phyloP scores from a whole-genome alignment of 2,888 invertebrate species.

The Thalpophila matura region DNA sequence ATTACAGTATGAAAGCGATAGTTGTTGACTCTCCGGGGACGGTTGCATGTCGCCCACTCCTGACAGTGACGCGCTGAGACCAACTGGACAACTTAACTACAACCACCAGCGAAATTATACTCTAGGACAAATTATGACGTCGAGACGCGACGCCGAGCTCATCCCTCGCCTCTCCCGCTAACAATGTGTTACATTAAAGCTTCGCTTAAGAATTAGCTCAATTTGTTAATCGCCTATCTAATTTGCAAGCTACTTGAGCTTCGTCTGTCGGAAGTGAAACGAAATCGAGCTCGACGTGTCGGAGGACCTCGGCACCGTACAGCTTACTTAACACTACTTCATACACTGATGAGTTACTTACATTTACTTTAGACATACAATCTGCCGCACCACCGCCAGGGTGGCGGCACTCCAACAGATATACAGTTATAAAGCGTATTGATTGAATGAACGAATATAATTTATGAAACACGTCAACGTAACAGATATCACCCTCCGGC shows the following conservation, averaged over 20 bases:
- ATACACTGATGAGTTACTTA: constrained; percentile 79
- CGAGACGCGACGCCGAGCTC: constrained; percentile 75
- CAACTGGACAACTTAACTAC: constrained; percentile 55
- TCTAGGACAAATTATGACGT: constrained; percentile 64
- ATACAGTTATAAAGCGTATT: constrained; percentile 88
- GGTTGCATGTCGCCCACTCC: constrained; percentile 82
- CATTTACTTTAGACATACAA: constrained; percentile 79
- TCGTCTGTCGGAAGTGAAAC: constrained; percentile 73
- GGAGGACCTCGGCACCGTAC: constrained; percentile 83
- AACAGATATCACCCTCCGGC: constrained; percentile 70
- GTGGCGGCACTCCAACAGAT: constrained; percentile 72
- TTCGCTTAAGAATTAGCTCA: constrained; percentile 86
- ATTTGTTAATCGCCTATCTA: constrained; percentile 90
- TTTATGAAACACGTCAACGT: constrained; percentile 76
- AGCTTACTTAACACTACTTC: constrained; percentile 76
- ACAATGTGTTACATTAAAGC: constrained; percentile 85
- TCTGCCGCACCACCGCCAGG: constrained; percentile 75
- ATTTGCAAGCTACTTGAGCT: constrained; percentile 85
- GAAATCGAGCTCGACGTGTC: constrained; percentile 78
- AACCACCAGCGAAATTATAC: constrained; percentile 50
- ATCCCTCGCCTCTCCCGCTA: constrained; percentile 73
- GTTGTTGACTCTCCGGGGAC: constrained; percentile 84
- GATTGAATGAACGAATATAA: constrained; percentile 83
- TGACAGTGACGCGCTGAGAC: constrained; percentile 45
- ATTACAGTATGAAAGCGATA: constrained; percentile 77